A percentile compares a stretch with the other conserved stretches of the same genome.
These are phyloP conservation scores for Porites evermanni DNA, from an alignment of 92 coral and sea anemone genomes.

Conservation along the genomic window DNA sequence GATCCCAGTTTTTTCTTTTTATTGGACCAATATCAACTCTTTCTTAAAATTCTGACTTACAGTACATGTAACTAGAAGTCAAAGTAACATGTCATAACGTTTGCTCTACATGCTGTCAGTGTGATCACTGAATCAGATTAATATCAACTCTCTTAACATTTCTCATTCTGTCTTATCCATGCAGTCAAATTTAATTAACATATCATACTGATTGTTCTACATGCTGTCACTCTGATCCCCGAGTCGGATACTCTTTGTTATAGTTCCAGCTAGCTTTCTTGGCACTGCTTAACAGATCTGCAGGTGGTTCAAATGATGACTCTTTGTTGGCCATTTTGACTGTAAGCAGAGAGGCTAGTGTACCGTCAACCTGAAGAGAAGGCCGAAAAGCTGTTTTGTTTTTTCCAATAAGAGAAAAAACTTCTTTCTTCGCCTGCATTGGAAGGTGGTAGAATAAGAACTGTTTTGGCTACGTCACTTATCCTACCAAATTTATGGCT, in stretches of 20 bases:
- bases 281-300: conserved; percentile 38
- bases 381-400: conserved; percentile 64
- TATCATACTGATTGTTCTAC: too few species aligned
- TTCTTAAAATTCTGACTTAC: too few species aligned
- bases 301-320: conserved; percentile 46
- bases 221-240: conserved; percentile 1
- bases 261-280: conserved; percentile 59
- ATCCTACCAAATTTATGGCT: conserved; percentile 39
- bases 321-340: conserved; percentile 51
- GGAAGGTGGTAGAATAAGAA: conserved; percentile 58
- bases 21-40: too few species aligned
- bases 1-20: too few species aligned
- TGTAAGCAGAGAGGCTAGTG: conserved; percentile 61
- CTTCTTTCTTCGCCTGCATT: conserved; percentile 70
- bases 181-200: too few species aligned
- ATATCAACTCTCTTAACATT: too few species aligned
- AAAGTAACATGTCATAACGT: too few species aligned
- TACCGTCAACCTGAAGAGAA: conserved; percentile 56
- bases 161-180: too few species aligned
- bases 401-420: conserved; percentile 60
- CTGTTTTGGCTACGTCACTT: conserved; percentile 60
- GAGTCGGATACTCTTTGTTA: conserved; percentile 20
- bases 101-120: too few species aligned
- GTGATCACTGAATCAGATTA: too few species aligned
- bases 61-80: too few species aligned